Evolutionary conservation across 2,113 vertebrate species (phyloP), one percentile per base, ranked within the genome.

Genomic region (Phaethon lepturus): DNA sequence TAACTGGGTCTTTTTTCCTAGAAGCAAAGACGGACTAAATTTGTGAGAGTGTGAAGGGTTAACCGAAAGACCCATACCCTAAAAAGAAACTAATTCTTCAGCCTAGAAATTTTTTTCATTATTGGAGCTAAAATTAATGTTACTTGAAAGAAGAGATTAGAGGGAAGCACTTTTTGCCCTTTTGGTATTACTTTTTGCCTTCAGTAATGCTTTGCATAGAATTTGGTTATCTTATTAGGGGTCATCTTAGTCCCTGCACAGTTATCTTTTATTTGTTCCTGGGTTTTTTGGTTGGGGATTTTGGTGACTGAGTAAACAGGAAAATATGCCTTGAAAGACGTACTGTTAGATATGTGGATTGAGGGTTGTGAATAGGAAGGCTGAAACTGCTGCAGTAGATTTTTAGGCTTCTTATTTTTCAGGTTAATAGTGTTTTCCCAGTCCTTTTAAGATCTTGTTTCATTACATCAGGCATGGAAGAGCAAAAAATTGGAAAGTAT

Each of bases 361-460:
- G 49, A 73, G 47, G 14, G 38, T 60, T 68, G 53, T 83, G 85
- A 95, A 93, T 90, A 96, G 88, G 66, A 83, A 83, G 42, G 67
- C 67, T 83, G 81, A 64, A 76, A 92, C n/a, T 88, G 71, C 53
- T 88, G 47, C 95, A 90, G 90, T 76, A 94, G 66, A 76, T 95
- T 86, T 90, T 90, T 79, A 95, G 96, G 85, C 97, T 90, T 63
- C 91, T 94, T 96, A 90, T 92, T 96, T 92, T 96, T 92, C 74
- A 79, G 53, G 90, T 96, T 95, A 94, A 82, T 92, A 73, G 55
- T 88, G 77, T 90, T 95, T 94, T 69, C 22, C 33, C 53, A 92
- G 90, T 68, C 69, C 60, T 79, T 96, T 86, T 82, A 90, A 93
- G 81, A 82, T 86, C 85, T 94, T 79, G 8, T 94, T 96, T 95